Percentiles rank a stretch among this genome's conserved stretches.
Evolutionary conservation across 2,797 vertebrate species (phyloP).

Genomic region (Hylomyscus alleni): DNA sequence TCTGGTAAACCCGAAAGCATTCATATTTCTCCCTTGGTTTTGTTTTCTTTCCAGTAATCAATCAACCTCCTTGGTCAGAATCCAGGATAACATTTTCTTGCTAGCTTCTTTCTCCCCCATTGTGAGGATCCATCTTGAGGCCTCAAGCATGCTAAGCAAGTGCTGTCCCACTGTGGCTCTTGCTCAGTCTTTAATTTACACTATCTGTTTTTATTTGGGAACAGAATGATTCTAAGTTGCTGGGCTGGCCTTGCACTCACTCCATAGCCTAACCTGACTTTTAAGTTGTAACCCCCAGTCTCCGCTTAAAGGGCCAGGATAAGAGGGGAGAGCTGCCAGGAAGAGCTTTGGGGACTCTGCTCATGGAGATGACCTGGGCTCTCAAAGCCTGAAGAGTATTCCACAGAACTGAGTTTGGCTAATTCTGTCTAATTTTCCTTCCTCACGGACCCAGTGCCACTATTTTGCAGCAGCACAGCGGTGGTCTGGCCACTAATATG

Average conservation of each 20-base stretch:
- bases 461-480: conserved; percentile 33
- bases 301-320: background rate
- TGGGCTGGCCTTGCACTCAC: background rate
- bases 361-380: conserved; percentile 47
- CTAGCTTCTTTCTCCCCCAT: background rate
- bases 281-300: background rate
- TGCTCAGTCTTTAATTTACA: background rate
- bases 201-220: background rate
- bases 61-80: background rate
- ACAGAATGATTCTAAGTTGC: background rate
- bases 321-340: background rate
- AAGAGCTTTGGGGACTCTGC: background rate
- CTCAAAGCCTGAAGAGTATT: conserved; percentile 36
- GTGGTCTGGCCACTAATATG: conserved; percentile 72
- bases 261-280: background rate
- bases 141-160: background rate
- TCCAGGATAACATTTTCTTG: background rate
- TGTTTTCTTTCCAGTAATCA: conserved; percentile 20
- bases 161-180: no score
- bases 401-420: conserved; percentile 55
- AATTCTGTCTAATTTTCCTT: conserved; percentile 65
- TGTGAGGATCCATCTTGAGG: background rate
- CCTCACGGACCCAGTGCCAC: conserved; percentile 35
- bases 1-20: background rate
- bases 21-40: background rate